phyloP scores from a whole-genome alignment of 2,888 invertebrate genomes.

The Sialis lutaria region DNA sequence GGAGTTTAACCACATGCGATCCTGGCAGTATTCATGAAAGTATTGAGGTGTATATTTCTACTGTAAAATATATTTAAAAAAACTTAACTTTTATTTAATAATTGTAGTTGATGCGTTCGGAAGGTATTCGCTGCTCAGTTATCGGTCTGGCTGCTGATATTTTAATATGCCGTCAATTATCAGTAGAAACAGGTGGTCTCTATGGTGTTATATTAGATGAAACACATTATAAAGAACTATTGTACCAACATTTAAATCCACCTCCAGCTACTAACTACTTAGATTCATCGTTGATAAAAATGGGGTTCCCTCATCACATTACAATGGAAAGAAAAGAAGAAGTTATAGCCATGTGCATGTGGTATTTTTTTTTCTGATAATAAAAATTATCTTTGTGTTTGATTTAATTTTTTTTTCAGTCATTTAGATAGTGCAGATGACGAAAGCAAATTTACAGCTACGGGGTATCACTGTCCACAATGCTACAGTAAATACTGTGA shows the following conservation, averaged over 20 bases:
- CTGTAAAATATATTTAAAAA: conserved; percentile 1
- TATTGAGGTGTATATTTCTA: conserved; percentile 38
- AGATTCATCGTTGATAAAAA: conserved; percentile 74
- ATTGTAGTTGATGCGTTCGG: conserved; percentile 16
- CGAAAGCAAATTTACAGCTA: conserved; percentile 47
- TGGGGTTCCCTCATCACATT: conserved; percentile 86
- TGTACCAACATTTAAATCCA: conserved; percentile 47
- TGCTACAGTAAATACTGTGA: conserved; percentile 97
- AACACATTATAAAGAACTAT: conserved; percentile 49
- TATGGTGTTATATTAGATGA: conserved; percentile 80
- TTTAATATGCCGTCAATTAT: conserved; percentile 71
- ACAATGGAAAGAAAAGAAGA: conserved; percentile 35
- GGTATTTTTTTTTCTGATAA: conserved; percentile 32
- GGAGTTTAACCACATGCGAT: conserved; percentile 92
- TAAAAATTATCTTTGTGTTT: background rate
- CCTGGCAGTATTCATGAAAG: conserved; percentile 81
- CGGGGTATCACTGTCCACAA: conserved; percentile 83
- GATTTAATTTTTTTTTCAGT: conserved; percentile 27
- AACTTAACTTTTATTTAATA: conserved; percentile 18
- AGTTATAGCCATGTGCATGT: conserved; percentile 82
- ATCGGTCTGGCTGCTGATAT: conserved; percentile 94
- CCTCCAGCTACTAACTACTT: conserved; percentile 53
- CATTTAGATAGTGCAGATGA: conserved; percentile 64
- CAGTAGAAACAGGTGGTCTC: conserved; percentile 70
- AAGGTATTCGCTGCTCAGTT: conserved; percentile 81